Base-by-base conservation (phyloP, 2,888 invertebrate species). In the Ferdinandea cuprea region DNA sequence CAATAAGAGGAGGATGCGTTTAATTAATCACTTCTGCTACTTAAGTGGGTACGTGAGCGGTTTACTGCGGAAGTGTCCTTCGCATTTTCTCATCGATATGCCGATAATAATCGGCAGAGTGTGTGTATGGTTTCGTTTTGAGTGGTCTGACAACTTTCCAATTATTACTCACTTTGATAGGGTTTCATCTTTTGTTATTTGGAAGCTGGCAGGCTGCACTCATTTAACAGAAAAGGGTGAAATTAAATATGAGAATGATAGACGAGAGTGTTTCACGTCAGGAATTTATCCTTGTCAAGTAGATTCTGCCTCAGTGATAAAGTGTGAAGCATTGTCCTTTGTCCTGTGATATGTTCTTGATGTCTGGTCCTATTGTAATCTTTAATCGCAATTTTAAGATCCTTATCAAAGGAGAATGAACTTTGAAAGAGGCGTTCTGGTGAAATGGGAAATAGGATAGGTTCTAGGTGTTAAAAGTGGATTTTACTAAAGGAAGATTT, bases 11-110 rank as follows among this genome's bases (percentile, higher is more conserved):
- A 77, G 77, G 71, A 77, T 66, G 37, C 40, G 48, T 46, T 77
- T 81, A 58, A 81, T 81, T 81, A 77, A 81, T 81, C 81, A 71
- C 65, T 71, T 48, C 40, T 66, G 71, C 15, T 56, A 32, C 32
- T 56, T 9, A 13, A 58, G 37, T 17, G 0, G 21, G 61, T n/a
- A n/a, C n/a, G n/a, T 3, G 25, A 25, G 25, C 25, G 25, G 25
- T 25, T 25, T 2, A 25, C 25, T 25, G 25, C 25, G 5, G 5
- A 25, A 54, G 35, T 32, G 76, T 76, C 52, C 68, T 68, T 58
- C 44, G 61, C 65, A n/a, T n/a, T 37, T 15, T 48, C 59, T 69
- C 59, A 48, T 69, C 61, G 54, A 69, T n/a, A n/a, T n/a, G n/a
- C n/a, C n/a, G n/a, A n/a, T n/a, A n/a, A n/a, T 77, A 69, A 46